phyloP scores from a whole-genome alignment of 2,888 invertebrate genomes.

The Brachyptera putata region DNA sequence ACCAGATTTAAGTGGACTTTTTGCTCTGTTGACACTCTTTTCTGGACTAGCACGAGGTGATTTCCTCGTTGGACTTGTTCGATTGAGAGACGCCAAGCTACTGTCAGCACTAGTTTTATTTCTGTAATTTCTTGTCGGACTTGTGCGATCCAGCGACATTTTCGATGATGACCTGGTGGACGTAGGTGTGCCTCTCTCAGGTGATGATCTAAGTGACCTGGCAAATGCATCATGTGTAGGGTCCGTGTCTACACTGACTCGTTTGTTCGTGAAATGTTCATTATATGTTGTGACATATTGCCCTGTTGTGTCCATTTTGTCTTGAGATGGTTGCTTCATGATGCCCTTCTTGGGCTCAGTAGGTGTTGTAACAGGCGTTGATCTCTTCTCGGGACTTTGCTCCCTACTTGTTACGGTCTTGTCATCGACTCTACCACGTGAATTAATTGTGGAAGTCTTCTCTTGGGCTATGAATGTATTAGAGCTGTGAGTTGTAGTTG shows the following conservation, averaged over 20 bases:
- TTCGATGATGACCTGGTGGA: slow-evolving; percentile 39
- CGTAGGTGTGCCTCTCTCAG: slow-evolving; percentile 47
- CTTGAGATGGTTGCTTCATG: slow-evolving; percentile 26
- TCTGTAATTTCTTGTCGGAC: slow-evolving; percentile 27
- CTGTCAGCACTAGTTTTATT: slow-evolving; percentile 31
- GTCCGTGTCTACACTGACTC: slow-evolving; percentile 60
- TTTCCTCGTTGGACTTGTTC: slow-evolving; percentile 36
- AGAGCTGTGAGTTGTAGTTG: background rate
- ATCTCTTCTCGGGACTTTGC: slow-evolving; percentile 4
- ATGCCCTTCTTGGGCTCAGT: slow-evolving; percentile 41
- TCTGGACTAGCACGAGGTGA: slow-evolving; percentile 31
- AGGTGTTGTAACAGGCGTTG: slow-evolving; percentile 34
- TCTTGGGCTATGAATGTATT: slow-evolving; percentile 16
- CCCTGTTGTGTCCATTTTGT: slow-evolving; percentile 32
- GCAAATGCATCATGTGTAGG: slow-evolving; percentile 75
- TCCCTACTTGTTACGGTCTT: background rate
- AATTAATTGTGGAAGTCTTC: background rate
- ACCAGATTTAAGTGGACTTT: slow-evolving; percentile 32
- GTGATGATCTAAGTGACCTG: slow-evolving; percentile 59
- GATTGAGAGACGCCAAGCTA: slow-evolving; percentile 35
- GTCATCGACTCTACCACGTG: background rate
- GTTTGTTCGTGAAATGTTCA: slow-evolving; percentile 51
- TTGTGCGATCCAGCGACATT: slow-evolving; percentile 38
- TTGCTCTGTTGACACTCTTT: slow-evolving; percentile 29
- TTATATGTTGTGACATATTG: slow-evolving; percentile 60